These are phyloP conservation scores for Mixornis gularis DNA, from an alignment of 2,113 vertebrate species.

Conservation along the genomic window DNA sequence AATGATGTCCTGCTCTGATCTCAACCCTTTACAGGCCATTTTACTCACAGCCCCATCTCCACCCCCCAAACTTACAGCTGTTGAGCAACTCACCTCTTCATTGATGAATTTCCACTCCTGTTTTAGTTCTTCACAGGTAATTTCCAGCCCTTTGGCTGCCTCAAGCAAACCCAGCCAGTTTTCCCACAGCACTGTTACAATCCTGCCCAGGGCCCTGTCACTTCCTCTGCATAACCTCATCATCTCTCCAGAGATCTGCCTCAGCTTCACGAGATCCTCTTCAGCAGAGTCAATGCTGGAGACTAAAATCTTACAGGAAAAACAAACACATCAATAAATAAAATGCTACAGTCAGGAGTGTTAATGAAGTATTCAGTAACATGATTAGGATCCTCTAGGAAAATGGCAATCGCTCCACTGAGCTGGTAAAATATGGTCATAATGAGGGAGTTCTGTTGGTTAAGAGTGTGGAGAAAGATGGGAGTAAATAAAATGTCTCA, in stretches of 20 bases:
- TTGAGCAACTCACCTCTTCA: slow-evolving; percentile 73
- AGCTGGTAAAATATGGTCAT: background rate
- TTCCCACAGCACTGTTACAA: slow-evolving; percentile 65
- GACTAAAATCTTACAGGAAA: slow-evolving; percentile 54
- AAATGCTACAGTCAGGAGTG: background rate
- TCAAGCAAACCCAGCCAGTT: slow-evolving; percentile 68
- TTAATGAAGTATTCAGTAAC: background rate
- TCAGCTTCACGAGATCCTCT: slow-evolving; percentile 66
- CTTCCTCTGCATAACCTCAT: background rate
- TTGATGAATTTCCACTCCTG: slow-evolving; percentile 82
- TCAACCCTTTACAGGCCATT: background rate
- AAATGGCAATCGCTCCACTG: background rate
- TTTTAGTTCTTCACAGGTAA: slow-evolving; percentile 70
- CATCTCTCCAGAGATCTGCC: slow-evolving; percentile 45
- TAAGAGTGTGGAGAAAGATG: background rate
- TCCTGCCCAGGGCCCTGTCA: background rate
- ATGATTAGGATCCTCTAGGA: background rate
- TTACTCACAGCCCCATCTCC: background rate
- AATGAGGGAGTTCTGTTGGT: background rate
- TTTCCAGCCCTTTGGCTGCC: slow-evolving; percentile 62
- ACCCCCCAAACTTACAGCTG: background rate
- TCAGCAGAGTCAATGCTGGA: slow-evolving; percentile 64
- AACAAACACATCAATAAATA: background rate
- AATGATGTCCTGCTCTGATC: background rate
- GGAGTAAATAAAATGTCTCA: background rate